These are phyloP conservation scores for Orthosia cruda DNA, from an alignment of 2,888 invertebrate species.

Conservation along the genomic window DNA sequence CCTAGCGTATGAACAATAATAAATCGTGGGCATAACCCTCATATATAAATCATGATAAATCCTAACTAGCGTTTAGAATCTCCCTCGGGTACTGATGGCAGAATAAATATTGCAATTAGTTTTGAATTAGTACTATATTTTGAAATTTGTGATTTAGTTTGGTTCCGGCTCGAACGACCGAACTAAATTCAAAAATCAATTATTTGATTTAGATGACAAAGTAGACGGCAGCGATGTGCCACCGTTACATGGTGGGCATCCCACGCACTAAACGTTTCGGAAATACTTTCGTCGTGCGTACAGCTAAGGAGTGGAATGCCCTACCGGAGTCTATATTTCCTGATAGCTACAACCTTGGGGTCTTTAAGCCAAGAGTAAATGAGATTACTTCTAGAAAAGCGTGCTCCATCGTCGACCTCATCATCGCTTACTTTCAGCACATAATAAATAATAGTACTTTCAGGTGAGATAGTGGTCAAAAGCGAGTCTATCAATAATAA, in stretches of 20 bases:
- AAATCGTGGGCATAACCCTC: slow-evolving; percentile 54
- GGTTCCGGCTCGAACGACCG: not conserved
- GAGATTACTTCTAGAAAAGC: too few relatives aligned
- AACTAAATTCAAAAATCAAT: not conserved
- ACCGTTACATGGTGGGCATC: too few relatives aligned
- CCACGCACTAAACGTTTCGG: too few relatives aligned
- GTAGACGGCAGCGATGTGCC: too few relatives aligned
- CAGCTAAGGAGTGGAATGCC: not conserved
- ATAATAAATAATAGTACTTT: too few relatives aligned
- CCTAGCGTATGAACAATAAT: slow-evolving; percentile 34
- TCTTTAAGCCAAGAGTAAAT: too few relatives aligned
- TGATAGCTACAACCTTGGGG: not conserved
- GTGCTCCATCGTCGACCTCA: too few relatives aligned
- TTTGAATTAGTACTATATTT: not conserved
- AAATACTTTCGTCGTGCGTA: too few relatives aligned
- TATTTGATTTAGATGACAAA: not conserved
- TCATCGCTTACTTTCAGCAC: too few relatives aligned
- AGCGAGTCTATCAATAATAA: not conserved
- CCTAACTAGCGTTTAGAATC: slow-evolving; percentile 50
- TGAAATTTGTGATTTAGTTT: not conserved
- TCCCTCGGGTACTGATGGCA: slow-evolving; percentile 51
- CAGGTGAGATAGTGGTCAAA: not conserved
- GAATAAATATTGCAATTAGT: slow-evolving; percentile 48
- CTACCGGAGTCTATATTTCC: not conserved
- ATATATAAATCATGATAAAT: slow-evolving; percentile 59